Evolutionary conservation across 2,797 vertebrate species (phyloP).

Genomic region (Pangasius larnaudii): DNA sequence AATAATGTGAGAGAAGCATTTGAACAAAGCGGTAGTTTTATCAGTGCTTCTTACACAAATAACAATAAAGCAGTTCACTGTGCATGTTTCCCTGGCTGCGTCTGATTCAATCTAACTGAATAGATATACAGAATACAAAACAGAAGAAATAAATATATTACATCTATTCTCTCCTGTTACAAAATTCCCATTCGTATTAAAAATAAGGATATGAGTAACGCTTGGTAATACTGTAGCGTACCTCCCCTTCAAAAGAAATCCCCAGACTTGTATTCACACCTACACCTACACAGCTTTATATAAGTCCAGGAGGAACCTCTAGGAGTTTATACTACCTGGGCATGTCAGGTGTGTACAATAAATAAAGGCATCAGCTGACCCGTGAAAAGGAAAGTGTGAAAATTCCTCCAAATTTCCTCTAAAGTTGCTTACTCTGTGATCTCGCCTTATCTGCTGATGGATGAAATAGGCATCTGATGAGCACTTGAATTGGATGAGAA

Average conservation of each 20-base stretch:
- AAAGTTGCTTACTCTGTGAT: not conserved
- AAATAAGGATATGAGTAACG: not conserved
- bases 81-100: not conserved
- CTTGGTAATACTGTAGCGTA: not conserved
- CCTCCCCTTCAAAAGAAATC: not conserved
- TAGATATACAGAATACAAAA: not conserved
- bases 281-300: not conserved
- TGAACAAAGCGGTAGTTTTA: conserved; percentile 9
- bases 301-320: not conserved
- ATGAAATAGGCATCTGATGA: conserved; percentile 26
- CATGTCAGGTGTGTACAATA: conserved; percentile 15
- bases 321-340: conserved; percentile 6
- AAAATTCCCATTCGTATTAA: not conserved
- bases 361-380: conserved; percentile 3
- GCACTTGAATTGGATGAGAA: conserved; percentile 15
- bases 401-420: conserved; percentile 1
- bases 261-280: conserved; percentile 5
- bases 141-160: not conserved
- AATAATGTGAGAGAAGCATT: not conserved
- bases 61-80: not conserved
- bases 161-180: not conserved
- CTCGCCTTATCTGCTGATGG: conserved; percentile 15
- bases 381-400: not conserved
- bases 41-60: not conserved
- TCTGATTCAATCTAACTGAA: not conserved